A percentile compares a stretch with the other conserved stretches of the same genome.
Evolutionary conservation across 1,140 invertebrate species (phyloP).

Genomic region (Triops cancriformis): DNA sequence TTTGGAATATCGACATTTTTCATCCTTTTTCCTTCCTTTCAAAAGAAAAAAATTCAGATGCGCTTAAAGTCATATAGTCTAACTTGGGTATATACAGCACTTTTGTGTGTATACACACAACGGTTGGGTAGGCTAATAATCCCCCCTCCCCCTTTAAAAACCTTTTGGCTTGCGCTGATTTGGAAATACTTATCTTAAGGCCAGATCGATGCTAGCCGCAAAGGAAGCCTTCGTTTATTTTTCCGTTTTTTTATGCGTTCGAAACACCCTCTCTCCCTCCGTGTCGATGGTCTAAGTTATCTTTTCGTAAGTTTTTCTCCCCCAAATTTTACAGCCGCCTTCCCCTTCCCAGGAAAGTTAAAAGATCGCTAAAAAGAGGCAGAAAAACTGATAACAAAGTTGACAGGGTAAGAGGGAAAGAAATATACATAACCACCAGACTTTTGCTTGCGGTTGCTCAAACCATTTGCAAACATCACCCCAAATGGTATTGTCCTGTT

Average conservation of each 20-base stretch:
- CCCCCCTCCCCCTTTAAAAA: not conserved
- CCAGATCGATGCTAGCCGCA: not conserved
- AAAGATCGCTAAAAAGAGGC: too few relatives aligned
- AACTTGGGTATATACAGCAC: too few relatives aligned
- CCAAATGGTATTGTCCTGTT: conserved; percentile 9
- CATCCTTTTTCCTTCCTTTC: too few relatives aligned
- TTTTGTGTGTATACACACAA: too few relatives aligned
- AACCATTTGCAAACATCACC: not conserved
- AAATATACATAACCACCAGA: not conserved
- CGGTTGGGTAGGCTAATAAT: not conserved
- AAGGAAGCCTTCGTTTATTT: not conserved
- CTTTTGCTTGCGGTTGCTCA: not conserved
- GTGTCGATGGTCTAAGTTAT: not conserved
- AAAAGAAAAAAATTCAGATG: too few relatives aligned
- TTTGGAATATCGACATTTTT: too few relatives aligned
- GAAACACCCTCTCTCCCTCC: not conserved
- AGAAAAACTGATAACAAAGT: not conserved
- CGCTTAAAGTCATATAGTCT: too few relatives aligned
- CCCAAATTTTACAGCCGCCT: not conserved
- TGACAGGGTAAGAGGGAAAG: not conserved
- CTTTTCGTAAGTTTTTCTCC: not conserved
- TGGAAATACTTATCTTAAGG: not conserved
- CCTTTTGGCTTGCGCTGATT: not conserved
- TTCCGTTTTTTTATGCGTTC: not conserved
- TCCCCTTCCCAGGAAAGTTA: too few relatives aligned